Conservation (phyloP, 2,888 invertebrate species). For the Malthinus seriepunctatus region DNA sequence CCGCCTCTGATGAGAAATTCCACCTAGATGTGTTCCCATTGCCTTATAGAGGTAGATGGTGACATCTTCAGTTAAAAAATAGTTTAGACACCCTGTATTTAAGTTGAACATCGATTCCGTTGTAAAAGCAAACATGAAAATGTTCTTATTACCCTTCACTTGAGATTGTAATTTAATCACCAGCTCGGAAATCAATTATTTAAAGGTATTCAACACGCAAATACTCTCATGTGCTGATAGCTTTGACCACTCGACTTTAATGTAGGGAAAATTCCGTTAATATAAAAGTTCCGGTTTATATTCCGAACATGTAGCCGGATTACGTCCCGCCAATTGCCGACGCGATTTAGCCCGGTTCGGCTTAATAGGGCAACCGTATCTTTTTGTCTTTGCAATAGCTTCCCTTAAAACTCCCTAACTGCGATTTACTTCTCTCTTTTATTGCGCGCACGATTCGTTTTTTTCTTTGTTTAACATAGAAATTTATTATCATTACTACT, state of each 20-base stretch:
- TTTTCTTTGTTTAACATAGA: slow-evolving; percentile 14
- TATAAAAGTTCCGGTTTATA: slow-evolving; percentile 25
- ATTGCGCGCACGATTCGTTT: slow-evolving; percentile 17
- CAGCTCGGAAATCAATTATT: slow-evolving; percentile 28
- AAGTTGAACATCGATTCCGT: too few relatives aligned
- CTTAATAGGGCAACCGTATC: slow-evolving; percentile 23
- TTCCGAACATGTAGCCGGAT: slow-evolving; percentile 26
- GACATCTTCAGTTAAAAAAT: too few relatives aligned
- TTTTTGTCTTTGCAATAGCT: slow-evolving; percentile 16
- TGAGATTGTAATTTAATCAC: slow-evolving; percentile 23
- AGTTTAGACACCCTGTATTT: too few relatives aligned
- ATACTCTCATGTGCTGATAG: slow-evolving; percentile 18
- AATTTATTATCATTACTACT: slow-evolving; percentile 15
- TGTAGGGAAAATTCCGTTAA: slow-evolving; percentile 14
- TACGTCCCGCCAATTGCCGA: slow-evolving; percentile 29
- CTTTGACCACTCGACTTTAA: slow-evolving; percentile 25
- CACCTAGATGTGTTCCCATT: too few relatives aligned
- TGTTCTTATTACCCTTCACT: slow-evolving; percentile 24
- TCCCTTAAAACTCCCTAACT: slow-evolving; percentile 13
- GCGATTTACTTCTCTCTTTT: slow-evolving; percentile 16
- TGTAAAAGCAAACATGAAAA: slow-evolving; percentile 19
- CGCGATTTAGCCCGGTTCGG: slow-evolving; percentile 22
- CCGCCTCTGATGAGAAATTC: too few relatives aligned
- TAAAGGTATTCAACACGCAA: slow-evolving; percentile 26
- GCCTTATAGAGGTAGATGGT: too few relatives aligned